Evolutionary conservation across 2,888 invertebrate genomes (phyloP), one percentile per base, ranked within the genome.

Genomic region (Hyposoter didymator): DNA sequence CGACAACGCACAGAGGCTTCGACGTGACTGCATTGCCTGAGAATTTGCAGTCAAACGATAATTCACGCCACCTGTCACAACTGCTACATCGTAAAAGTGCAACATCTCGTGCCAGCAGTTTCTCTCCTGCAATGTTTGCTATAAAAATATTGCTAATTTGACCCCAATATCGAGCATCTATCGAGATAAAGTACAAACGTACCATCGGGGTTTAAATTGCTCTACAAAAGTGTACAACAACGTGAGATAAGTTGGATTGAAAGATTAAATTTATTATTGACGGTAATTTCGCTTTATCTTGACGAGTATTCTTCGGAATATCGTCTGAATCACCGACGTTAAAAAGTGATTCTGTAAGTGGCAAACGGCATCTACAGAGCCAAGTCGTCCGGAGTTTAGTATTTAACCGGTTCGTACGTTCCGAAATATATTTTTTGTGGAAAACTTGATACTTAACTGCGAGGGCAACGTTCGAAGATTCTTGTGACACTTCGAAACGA

Each of bases 31-130:
- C 66, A 52, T 66, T 66, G 47, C 35, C 49, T 62, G 62, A 14
- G 35, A 76, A 66, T 76, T 52, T 32, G 49, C 66, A 17, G 52
- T 35, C 19, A 49, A 76, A 66, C 52, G 64, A 75, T 75, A 75
- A 75, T 75, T 69, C 45, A 14, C 28, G 69, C 22, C 28, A 69
- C 69, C 22, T 43, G 19, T 19, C 19, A 43, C 39, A 66, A 43
- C 19, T 19, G 39, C 8, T 43, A 43, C 19, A 66, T 43, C 66
- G 19, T 28, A 22, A 12, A 59, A 59, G 55, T 59, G 28, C 55
- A 59, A 59, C 55, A 59, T 59, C 22, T 59, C 28, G 7, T 28
- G 28, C 28, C 6, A 3, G 35, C 35, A 35, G 52, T 19, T 22
- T 22, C 22, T 22, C 55, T 17, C 4, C 8, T 28, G 4, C 19